Evolutionary conservation across 2,888 invertebrate species (phyloP), one percentile per base, ranked within the genome.

Genomic region (Arrhopalites spinosus): DNA sequence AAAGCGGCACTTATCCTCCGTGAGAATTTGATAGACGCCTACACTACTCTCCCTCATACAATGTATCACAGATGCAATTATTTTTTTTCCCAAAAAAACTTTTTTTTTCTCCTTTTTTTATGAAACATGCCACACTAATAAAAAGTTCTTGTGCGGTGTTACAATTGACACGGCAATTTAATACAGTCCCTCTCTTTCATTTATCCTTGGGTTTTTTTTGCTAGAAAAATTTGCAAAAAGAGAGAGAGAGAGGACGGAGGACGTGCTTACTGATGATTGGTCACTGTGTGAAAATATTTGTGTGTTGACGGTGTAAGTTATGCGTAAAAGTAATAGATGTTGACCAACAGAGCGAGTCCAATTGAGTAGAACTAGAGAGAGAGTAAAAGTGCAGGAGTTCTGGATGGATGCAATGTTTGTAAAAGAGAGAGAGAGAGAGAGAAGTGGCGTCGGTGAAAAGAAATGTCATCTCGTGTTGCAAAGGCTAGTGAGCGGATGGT

Each of bases 401-500:
- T 68, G 68, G 73, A 63, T 69, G 70, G 29, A 64, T 69, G 45
- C 63, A 45, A 61, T 76, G 76, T 73, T 69, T 61, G n/a, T 67
- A 61, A 36, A 73, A 73, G 70, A 70, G 70, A 73, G 70, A 74
- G 59, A 66, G 74, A 73, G 66, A 76, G 63, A 69, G 76, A 73
- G 53, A 73, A 74, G 71, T 77, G 70, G 70, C 70, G 70, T 50
- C 77, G 30, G 29, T 36, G 29, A 45, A 64, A 77, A 74, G 77
- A 77, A 74, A 77, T 74, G 77, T 74, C 74, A 77, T 77, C 75
- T 78, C 75, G 63, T 73, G 63, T 70, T 75, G 67, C 64, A 56
- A 74, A 50, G n/a, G 45, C 25, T 20, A 68, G 68, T 5, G 36
- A 76, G 74, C 74, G 78, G 74, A 76, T 78, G 78, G 72, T 72